Base-by-base conservation (phyloP, 2,888 invertebrate genomes). In the Seira sanloemensis region DNA sequence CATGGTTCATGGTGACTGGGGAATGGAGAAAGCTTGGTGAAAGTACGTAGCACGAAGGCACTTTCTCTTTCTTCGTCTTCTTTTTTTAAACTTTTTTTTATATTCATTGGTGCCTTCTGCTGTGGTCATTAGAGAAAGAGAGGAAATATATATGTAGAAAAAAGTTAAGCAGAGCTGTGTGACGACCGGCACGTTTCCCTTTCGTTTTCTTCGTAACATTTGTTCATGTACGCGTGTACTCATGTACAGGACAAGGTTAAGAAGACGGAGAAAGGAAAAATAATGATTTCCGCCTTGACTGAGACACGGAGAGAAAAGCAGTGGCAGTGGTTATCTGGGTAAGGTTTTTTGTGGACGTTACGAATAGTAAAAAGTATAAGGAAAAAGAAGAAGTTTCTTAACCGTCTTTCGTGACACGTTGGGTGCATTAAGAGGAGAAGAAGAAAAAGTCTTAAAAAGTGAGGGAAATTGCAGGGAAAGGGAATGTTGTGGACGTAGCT, bases 221-320 rank as follows among this genome's bases (percentile, higher is more conserved):
- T 75, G 66, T 66, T 66, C 66, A 25, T 24, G n/a, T n/a, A n/a
- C n/a, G n/a, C n/a, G n/a, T n/a, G n/a, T n/a, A n/a, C n/a, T n/a
- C n/a, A n/a, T n/a, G n/a, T n/a, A n/a, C n/a, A 7, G 16, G 67
- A 76, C 46, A 76, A 66, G 76, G 62, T 5, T 26, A 26, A 62
- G 24, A 5, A n/a, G 50, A 50, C 19, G 25, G 27, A 46, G 54
- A 62, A 50, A 26, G 23, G 62, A n/a, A 58, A 65, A 62, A 46
- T 69, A 78, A 69, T 78, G 69, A 78, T 78, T 78, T 78, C 78
- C 78, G 78, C 62, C 78, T 58, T 78, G 23, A 16, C 78, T 71
- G 62, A 67, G 19, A 68, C 19, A 50, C 12, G 65, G 37, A 74
- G 25, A 50, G 21, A 23, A 26, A 5, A 72, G 46, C 23, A 66